Conservation (phyloP, 2,888 invertebrate species). For the Elysia crispata region DNA sequence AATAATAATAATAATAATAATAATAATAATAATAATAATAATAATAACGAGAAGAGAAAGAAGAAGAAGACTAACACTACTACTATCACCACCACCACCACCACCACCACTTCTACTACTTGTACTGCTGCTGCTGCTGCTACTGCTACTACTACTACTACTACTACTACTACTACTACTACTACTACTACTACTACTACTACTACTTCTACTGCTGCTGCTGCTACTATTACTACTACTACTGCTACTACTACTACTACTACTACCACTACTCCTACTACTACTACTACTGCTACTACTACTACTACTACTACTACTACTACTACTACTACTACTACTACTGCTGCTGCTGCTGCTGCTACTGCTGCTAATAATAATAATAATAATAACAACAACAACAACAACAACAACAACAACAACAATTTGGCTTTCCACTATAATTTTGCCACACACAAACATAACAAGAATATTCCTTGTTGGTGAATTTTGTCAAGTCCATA, state of each 20-base stretch:
- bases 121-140: neutral
- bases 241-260: conserved; percentile 5
- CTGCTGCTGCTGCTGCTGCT: conserved; percentile 30
- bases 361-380: too few relatives aligned
- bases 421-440: neutral
- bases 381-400: neutral
- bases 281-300: conserved; percentile 14
- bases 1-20: too few relatives aligned
- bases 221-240: conserved; percentile 3
- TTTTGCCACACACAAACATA: too few relatives aligned
- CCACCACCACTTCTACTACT: too few relatives aligned
- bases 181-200: neutral
- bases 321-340: conserved; percentile 29
- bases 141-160: neutral
- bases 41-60: too few relatives aligned
- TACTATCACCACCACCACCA: too few relatives aligned
- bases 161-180: neutral
- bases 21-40: too few relatives aligned
- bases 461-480: too few relatives aligned
- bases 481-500: too few relatives aligned
- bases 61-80: too few relatives aligned
- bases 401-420: neutral
- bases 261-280: too few relatives aligned
- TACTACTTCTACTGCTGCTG: conserved; percentile 2
- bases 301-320: conserved; percentile 12